Percentiles rank a stretch among this genome's conserved stretches.
These are phyloP conservation scores for Callopanchax toddi DNA, from an alignment of 2,113 vertebrate genomes.

Conservation along the genomic window DNA sequence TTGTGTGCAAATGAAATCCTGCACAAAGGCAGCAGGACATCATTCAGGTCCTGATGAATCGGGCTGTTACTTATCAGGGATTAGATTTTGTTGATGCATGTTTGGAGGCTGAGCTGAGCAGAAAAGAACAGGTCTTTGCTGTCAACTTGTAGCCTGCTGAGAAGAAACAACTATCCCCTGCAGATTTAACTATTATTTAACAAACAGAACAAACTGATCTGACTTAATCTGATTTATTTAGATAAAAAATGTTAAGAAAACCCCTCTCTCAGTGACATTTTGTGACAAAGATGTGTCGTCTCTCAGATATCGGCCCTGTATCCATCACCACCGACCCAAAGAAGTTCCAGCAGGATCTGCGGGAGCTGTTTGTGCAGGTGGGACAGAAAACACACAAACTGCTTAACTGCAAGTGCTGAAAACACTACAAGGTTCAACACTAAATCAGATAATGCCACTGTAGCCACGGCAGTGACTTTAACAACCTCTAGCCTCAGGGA, in stretches of 20 bases:
- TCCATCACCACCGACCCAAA: constrained; percentile 87
- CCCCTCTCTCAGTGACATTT: background rate
- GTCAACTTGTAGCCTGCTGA: background rate
- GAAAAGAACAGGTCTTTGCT: background rate
- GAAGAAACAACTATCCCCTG: constrained; percentile 17
- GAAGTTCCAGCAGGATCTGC: constrained; percentile 89
- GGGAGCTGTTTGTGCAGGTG: constrained; percentile 93
- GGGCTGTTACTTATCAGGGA: constrained; percentile 14
- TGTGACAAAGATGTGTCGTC: constrained; percentile 15
- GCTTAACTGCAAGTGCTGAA: background rate
- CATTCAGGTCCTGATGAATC: constrained; percentile 27
- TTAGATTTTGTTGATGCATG: constrained; percentile 16
- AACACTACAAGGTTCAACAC: background rate
- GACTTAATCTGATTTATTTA: constrained; percentile 1
- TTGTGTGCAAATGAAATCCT: constrained; percentile 24
- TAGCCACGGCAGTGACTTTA: background rate
- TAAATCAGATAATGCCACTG: background rate
- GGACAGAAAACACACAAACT: constrained; percentile 34
- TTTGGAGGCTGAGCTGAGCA: background rate
- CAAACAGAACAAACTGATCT: too few species aligned
- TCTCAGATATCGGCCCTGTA: constrained; percentile 88
- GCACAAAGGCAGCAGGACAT: constrained; percentile 24
- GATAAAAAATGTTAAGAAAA: background rate
- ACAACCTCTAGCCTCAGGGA: background rate
- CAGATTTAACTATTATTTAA: too few species aligned